Conservation (phyloP, 2,888 invertebrate species). For the Aporophyla nigra region DNA sequence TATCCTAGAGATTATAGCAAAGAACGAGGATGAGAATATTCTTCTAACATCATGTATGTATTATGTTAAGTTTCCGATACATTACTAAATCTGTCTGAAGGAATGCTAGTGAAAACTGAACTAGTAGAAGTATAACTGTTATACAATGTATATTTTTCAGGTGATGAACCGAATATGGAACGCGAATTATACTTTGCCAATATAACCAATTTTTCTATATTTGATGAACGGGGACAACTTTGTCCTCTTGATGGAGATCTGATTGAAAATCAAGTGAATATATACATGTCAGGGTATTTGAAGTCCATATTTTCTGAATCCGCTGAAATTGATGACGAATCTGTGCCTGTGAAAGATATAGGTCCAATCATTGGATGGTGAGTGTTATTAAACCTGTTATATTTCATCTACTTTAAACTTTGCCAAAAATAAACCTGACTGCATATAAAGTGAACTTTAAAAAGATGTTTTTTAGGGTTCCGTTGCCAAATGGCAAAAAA, state of each 20-base stretch:
- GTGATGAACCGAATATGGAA: constrained; percentile 89
- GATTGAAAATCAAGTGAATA: constrained; percentile 93
- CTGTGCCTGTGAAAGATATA: constrained; percentile 93
- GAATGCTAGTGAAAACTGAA: background rate
- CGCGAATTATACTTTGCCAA: constrained; percentile 78
- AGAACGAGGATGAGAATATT: constrained; percentile 91
- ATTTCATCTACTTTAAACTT: background rate
- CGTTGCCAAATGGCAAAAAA: no score
- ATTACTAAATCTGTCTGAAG: background rate
- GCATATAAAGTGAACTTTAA: background rate
- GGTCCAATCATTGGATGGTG: constrained; percentile 96
- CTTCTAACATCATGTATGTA: constrained; percentile 92
- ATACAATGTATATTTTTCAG: constrained; percentile 68
- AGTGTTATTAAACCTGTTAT: constrained; percentile 41
- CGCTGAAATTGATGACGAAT: constrained; percentile 92
- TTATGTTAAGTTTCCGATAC: background rate
- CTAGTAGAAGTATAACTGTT: background rate
- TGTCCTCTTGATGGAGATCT: constrained; percentile 95
- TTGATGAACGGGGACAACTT: constrained; percentile 95
- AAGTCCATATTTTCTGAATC: constrained; percentile 95
- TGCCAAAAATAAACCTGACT: no score
- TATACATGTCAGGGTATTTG: constrained; percentile 95
- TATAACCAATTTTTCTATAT: constrained; percentile 92
- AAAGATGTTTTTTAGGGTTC: no score
- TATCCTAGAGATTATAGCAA: no score